A percentile compares a stretch with the other conserved stretches of the same genome.
phyloP scores from a whole-genome alignment of 2,797 vertebrate genomes.

The Thamnophis elegans region DNA sequence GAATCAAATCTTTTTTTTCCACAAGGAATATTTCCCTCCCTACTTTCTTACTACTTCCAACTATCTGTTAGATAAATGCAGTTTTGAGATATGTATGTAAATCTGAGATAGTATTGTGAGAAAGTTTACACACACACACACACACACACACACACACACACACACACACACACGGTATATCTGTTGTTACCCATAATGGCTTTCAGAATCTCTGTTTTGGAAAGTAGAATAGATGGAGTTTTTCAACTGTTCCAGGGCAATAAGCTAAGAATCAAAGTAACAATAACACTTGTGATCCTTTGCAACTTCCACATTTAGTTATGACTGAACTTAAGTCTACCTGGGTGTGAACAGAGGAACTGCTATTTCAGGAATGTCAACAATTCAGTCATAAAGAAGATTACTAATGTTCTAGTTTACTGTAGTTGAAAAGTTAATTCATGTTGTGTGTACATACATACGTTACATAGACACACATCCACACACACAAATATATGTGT shows the following conservation, averaged over 20 bases:
- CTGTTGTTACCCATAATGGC: constrained; percentile 42
- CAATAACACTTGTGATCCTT: constrained; percentile 56
- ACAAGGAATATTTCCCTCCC: background rate
- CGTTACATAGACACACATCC: too few relatives aligned
- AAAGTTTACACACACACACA: background rate
- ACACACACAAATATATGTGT: background rate
- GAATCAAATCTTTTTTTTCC: background rate
- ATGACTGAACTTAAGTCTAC: constrained; percentile 74
- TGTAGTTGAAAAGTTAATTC: constrained; percentile 53
- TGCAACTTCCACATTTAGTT: constrained; percentile 54
- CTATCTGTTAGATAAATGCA: background rate
- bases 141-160: too few relatives aligned
- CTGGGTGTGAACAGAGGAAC: constrained; percentile 66
- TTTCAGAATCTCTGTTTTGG: constrained; percentile 46
- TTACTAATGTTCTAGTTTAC: constrained; percentile 69
- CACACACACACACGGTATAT: background rate
- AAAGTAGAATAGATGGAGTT: constrained; percentile 45
- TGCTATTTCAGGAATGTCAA: constrained; percentile 75
- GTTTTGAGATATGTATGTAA: constrained; percentile 22
- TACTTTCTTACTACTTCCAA: background rate
- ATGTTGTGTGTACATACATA: too few relatives aligned
- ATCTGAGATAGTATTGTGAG: background rate
- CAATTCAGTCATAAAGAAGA: constrained; percentile 70
- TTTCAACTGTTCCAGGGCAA: constrained; percentile 57
- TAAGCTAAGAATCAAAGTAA: constrained; percentile 68